phyloP scores from a whole-genome alignment of 2,888 invertebrate species.

The Eudasyphora cyanicolor region DNA sequence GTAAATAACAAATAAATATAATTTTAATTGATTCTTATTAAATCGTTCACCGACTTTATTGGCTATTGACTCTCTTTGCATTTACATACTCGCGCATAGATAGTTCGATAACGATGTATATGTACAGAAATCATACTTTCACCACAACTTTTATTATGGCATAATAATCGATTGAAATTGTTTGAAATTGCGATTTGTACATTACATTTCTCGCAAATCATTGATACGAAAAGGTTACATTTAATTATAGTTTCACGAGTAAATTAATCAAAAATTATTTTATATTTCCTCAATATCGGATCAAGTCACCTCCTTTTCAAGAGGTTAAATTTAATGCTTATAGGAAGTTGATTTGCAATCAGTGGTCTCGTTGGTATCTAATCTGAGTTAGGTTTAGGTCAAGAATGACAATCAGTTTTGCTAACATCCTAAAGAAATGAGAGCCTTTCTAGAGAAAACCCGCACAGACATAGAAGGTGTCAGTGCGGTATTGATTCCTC shows the following conservation, averaged over 20 bases:
- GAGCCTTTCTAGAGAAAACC: too few relatives aligned
- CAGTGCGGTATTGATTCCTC: too few relatives aligned
- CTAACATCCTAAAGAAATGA: too few relatives aligned
- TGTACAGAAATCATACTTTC: too few relatives aligned
- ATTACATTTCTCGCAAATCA: not conserved
- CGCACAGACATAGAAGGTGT: too few relatives aligned
- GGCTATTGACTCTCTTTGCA: not conserved
- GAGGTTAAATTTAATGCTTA: too few relatives aligned
- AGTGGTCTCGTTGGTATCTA: too few relatives aligned
- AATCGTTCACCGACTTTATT: not conserved
- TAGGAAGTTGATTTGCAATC: too few relatives aligned
- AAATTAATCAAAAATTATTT: constrained; percentile 9
- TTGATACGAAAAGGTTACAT: constrained; percentile 1
- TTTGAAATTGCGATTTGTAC: not conserved
- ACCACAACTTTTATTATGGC: not conserved
- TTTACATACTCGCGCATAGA: not conserved
- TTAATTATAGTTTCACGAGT: not conserved
- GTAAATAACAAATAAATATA: not conserved
- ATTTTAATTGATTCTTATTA: not conserved
- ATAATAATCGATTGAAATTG: not conserved
- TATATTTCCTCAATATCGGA: not conserved
- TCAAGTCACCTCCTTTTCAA: too few relatives aligned
- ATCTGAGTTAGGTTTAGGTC: too few relatives aligned
- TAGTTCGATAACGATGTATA: too few relatives aligned
- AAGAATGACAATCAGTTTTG: too few relatives aligned